Evolutionary conservation across 2,113 vertebrate species (phyloP), one percentile per base, ranked within the genome.

Genomic region (Fregetta grallaria): DNA sequence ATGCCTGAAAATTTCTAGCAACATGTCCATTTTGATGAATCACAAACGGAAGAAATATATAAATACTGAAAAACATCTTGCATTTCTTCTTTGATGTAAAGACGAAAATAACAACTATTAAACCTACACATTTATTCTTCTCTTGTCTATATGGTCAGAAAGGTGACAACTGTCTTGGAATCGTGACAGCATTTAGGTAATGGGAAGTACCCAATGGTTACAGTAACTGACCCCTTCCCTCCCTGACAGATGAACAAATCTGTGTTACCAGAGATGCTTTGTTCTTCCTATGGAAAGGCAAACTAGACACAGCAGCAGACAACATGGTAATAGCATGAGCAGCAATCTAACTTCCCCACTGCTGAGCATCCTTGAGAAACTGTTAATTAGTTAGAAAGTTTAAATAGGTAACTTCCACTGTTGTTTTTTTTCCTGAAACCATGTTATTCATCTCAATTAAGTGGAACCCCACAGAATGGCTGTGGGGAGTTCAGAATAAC

Each of bases 331-430:
- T 30, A 75, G 61, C 15, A 30, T 9, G 58, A 97, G 84, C 80
- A 91, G 59, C 32, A 50, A 65, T 86, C 67, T 84, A 81, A 81
- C 84, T 52, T 49, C 76, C 40, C 55, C 56, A 67, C 86, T 92
- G 81, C 95, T 94, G 83, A 86, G 80, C 77, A 95, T 87, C 77
- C 95, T 95, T 70, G 65, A 94, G 86, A 85, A 97, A 95, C 62
- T 87, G 92, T 87, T 97, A 95, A 97, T 97, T 95, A 97, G 91
- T 86, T 34, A 79, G 66, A 95, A 94, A 95, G 53, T 97, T 97
- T 66, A 94, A 96, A 97, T 55, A 85, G 77, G 62, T 49, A 56
- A n/a, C 73, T 95, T 96, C 70, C 53, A 45, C 34, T 61, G 79
- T 50, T 34, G 94, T 92, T 34, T 95, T 92, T 82, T 59, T 91